These are phyloP conservation scores for Petrocephalus microphthalmus DNA, from an alignment of 2,113 vertebrate species.

Conservation along the genomic window DNA sequence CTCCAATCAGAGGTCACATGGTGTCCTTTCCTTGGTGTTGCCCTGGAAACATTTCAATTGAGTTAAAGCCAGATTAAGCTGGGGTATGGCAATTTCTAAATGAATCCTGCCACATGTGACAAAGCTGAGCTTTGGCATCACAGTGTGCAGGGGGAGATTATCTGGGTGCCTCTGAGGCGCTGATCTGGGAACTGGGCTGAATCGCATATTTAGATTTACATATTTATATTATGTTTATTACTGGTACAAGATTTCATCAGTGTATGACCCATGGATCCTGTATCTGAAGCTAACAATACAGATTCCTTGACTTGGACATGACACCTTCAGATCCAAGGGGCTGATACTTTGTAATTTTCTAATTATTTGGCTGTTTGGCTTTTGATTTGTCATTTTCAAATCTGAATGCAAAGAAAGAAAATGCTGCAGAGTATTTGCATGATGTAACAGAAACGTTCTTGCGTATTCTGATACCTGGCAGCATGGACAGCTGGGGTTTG, in stretches of 20 bases:
- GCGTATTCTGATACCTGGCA: not conserved
- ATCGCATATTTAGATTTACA: not conserved
- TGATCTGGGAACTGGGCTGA: not conserved
- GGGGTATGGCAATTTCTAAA: conserved; percentile 29
- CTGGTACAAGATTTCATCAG: not conserved
- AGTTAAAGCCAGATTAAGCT: conserved; percentile 24
- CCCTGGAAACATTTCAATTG: conserved; percentile 25
- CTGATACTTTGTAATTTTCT: not conserved
- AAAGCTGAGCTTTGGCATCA: conserved; percentile 3
- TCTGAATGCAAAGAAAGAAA: not conserved
- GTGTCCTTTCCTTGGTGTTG: not conserved
- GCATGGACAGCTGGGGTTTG: not conserved
- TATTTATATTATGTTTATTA: not conserved
- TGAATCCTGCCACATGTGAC: conserved; percentile 26
- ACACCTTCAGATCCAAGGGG: not conserved
- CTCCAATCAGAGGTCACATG: not conserved
- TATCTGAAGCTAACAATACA: not conserved
- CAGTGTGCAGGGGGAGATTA: conserved; percentile 18
- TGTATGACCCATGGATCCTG: not conserved
- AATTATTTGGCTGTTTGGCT: not conserved
- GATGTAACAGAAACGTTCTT: not conserved
- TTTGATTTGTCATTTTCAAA: not conserved
- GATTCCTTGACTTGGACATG: not conserved
- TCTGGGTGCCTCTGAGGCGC: conserved; percentile 15
- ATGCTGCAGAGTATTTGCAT: not conserved